phyloP scores from a whole-genome alignment of 2,113 vertebrate species.

The Hydrolagus affinis region DNA sequence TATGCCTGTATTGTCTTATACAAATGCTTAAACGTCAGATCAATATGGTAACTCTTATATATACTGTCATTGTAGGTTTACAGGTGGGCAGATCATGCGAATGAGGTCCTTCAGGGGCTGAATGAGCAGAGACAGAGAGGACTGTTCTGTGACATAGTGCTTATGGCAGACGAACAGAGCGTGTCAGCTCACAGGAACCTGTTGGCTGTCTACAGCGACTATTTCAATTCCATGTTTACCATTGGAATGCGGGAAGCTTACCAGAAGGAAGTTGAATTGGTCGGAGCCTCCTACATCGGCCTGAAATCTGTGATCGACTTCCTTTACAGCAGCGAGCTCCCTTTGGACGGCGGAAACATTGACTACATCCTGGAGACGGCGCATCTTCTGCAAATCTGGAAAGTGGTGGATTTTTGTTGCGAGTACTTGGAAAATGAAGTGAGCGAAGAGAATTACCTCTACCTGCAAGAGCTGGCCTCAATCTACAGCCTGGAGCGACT shows the following conservation, averaged over 20 bases:
- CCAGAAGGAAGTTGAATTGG: conserved; percentile 79
- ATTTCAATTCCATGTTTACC: conserved; percentile 95
- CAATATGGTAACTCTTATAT: background rate
- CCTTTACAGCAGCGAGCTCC: conserved; percentile 77
- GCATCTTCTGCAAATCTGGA: conserved; percentile 87
- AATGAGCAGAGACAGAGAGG: conserved; percentile 73
- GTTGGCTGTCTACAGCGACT: conserved; percentile 80
- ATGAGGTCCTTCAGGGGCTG: conserved; percentile 69
- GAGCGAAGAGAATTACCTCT: conserved; percentile 82
- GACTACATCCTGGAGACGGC: conserved; percentile 77
- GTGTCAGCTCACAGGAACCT: conserved; percentile 78
- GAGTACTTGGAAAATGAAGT: conserved; percentile 85
- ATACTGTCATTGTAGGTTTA: conserved; percentile 60
- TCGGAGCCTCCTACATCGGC: conserved; percentile 74
- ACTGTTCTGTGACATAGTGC: conserved; percentile 80
- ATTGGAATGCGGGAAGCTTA: conserved; percentile 83
- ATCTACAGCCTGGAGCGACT: conserved; percentile 84
- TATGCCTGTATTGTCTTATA: background rate
- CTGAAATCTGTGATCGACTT: conserved; percentile 86
- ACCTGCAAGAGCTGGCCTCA: conserved; percentile 82
- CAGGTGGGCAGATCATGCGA: conserved; percentile 63
- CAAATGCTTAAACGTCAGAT: background rate
- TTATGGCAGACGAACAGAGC: conserved; percentile 69
- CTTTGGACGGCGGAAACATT: conserved; percentile 78
- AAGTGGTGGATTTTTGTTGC: conserved; percentile 87